Percentiles rank a stretch among this genome's conserved stretches.
Conservation (phyloP, 2,797 vertebrate species). For the Danio kyathit region DNA sequence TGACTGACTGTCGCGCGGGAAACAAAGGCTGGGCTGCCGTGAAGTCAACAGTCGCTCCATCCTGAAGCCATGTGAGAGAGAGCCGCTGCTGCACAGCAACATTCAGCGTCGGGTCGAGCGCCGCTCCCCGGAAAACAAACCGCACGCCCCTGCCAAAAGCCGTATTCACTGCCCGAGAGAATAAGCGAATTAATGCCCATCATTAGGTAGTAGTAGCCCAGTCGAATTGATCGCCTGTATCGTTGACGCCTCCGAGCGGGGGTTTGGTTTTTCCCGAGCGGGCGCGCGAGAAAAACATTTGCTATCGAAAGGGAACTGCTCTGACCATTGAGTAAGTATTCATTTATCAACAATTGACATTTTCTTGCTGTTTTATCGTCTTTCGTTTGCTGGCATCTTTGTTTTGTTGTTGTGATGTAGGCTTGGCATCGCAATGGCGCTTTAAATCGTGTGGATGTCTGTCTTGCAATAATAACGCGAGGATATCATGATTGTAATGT, state of each 20-base stretch:
- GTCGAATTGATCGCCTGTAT: slow-evolving; percentile 29
- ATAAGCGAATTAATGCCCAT: slow-evolving; percentile 31
- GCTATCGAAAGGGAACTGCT: slow-evolving; percentile 23
- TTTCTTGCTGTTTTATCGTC: background rate
- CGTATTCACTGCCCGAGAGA: slow-evolving; percentile 9
- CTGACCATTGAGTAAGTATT: slow-evolving; percentile 49
- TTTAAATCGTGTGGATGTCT: slow-evolving; percentile 19
- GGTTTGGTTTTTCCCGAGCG: background rate
- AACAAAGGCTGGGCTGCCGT: slow-evolving; percentile 51
- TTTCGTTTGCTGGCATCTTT: slow-evolving; percentile 12
- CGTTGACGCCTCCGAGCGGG: slow-evolving; percentile 45
- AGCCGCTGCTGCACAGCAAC: slow-evolving; percentile 16
- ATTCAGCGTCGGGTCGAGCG: slow-evolving; percentile 51
- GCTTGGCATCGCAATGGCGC: slow-evolving; percentile 10
- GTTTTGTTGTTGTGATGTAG: background rate
- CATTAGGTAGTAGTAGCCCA: slow-evolving; percentile 17
- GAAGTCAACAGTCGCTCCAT: slow-evolving; percentile 39
- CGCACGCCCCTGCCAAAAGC: slow-evolving; percentile 1
- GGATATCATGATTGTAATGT: slow-evolving; percentile 5
- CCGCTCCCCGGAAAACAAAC: slow-evolving; percentile 48
- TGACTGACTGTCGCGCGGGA: slow-evolving; percentile 46
- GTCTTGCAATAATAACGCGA: background rate
- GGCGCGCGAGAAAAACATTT: slow-evolving; percentile 23
- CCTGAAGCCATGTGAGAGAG: slow-evolving; percentile 48
- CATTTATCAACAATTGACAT: background rate